Conservation (phyloP, 2,113 vertebrate genomes). For the Camelus dromedarius region DNA sequence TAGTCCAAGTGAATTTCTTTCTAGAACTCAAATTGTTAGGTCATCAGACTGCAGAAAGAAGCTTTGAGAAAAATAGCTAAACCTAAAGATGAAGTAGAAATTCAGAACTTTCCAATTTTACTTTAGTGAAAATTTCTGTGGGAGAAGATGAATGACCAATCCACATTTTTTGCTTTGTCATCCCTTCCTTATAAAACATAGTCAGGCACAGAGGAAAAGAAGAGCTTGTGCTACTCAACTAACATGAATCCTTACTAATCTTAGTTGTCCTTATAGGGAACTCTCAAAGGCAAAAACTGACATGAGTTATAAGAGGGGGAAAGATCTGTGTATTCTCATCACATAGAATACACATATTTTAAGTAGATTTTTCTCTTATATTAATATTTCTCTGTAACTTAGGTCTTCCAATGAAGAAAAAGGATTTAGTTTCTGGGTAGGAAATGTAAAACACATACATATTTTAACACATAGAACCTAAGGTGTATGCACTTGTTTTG, state of each 20-base stretch:
- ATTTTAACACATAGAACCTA: background rate
- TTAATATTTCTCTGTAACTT: background rate
- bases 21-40: constrained; percentile 16
- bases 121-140: background rate
- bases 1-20: background rate
- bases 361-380: background rate
- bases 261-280: background rate
- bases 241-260: background rate
- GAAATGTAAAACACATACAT: background rate
- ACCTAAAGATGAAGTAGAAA: background rate
- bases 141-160: background rate
- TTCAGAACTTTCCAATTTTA: background rate
- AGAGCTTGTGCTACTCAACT: background rate
- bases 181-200: background rate
- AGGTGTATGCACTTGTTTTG: background rate
- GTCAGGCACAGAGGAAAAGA: background rate
- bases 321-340: background rate
- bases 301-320: background rate
- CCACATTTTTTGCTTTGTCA: background rate
- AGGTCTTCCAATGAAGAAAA: background rate
- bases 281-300: background rate
- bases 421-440: background rate
- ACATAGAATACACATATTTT: background rate
- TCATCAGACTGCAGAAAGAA: background rate
- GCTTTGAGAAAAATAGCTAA: background rate